Evolutionary conservation across 2,888 invertebrate species (phyloP), one percentile per base, ranked within the genome.

Genomic region (Cephus spinipes): DNA sequence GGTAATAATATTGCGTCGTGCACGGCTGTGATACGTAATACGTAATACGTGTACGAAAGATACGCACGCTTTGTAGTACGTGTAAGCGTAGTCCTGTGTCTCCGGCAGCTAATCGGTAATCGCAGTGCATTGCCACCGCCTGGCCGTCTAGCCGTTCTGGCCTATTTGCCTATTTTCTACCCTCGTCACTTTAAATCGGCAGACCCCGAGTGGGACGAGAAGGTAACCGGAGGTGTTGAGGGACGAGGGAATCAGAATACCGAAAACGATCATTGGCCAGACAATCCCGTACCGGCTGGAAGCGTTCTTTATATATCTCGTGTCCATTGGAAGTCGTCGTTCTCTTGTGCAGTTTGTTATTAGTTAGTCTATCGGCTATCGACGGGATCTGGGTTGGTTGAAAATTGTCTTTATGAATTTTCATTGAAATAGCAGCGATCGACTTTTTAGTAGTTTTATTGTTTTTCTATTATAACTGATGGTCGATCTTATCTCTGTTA

Each of bases 121-220:
- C 86, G 87, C 85, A 82, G 87, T 87, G 83, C 87, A 87, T 89
- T 88, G 87, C 86, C 87, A 80, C 73, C 76, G 76, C 82, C 81
- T 84, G 82, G 79, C 83, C 83, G 85, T 87, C 86, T 86, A 86
- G 85, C 83, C 87, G 81, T 80, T 81, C 82, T 89, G 87, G 81
- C 88, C 88, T 87, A 87, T 88, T 89, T 89, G 86, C 86, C 88
- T 88, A 88, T 88, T 89, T 89, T 88, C 85, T 84, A 85, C 84
- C 86, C 86, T 84, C 82, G 79, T 79, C 79, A 74, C 79, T 31
- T 55, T 23, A 55, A 55, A 55, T 23, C 55, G 55, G 23, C 23
- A 23, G 55, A 55, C 55, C 55, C 55, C 23, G 55, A 55, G 55
- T 9, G 55, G 55, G 55, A 23, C 6, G 40, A 40, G 40, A 9